phyloP scores from a whole-genome alignment of 2,113 vertebrate genomes.

The Papio anubis region DNA sequence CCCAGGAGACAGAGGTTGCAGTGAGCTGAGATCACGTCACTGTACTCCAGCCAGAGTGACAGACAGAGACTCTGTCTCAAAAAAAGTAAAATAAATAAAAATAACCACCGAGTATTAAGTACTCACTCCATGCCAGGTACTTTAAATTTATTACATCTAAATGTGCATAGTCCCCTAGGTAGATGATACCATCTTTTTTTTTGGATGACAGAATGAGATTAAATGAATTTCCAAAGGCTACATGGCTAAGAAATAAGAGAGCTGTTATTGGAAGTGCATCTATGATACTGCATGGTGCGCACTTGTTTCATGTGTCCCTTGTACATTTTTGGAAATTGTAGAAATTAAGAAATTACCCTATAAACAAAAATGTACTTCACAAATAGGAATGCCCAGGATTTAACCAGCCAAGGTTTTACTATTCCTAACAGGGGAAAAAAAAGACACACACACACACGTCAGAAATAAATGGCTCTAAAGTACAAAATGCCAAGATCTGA shows the following conservation, averaged over 20 bases:
- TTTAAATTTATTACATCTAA: neutral
- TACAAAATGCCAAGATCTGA: conserved; percentile 12
- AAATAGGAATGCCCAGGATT: neutral
- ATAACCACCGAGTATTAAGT: neutral
- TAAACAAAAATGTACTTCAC: neutral
- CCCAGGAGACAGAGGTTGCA: too few species aligned
- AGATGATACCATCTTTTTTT: neutral
- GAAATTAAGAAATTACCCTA: neutral
- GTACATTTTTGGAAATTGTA: neutral
- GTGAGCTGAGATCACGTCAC: too few species aligned
- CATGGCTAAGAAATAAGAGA: neutral
- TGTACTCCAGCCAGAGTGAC: too few species aligned
- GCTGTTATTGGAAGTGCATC: neutral
- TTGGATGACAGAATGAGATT: neutral
- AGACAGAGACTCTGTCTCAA: too few species aligned
- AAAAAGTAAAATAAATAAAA: neutral
- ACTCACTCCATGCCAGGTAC: neutral
- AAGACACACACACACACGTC: neutral
- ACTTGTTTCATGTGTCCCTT: neutral
- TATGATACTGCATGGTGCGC: neutral
- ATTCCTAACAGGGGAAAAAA: neutral
- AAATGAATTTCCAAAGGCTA: neutral
- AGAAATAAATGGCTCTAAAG: conserved; percentile 3
- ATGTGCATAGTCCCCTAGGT: neutral
- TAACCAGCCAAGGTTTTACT: neutral